Percentiles rank a stretch among this genome's conserved stretches.
Conservation (phyloP, 2,888 invertebrate species). For the Eilema sororculum region DNA sequence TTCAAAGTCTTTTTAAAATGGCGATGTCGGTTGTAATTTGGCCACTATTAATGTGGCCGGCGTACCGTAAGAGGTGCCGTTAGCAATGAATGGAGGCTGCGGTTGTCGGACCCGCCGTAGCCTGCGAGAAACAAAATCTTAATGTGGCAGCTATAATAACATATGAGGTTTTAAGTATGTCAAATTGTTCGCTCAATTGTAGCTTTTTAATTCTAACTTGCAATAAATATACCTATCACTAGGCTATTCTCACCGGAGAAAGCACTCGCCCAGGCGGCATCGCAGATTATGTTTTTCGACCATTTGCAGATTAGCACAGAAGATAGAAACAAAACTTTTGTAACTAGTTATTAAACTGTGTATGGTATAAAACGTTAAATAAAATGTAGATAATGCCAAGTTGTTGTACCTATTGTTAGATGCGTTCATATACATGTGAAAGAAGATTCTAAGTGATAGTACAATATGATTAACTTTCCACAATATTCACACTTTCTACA, state of each 20-base stretch:
- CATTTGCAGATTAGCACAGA: not conserved
- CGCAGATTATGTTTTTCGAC: not conserved
- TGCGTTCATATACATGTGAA: not conserved
- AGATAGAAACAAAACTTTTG: not conserved
- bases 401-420: too few relatives aligned
- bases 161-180: constrained; percentile 11
- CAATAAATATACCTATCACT: not conserved
- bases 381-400: too few relatives aligned
- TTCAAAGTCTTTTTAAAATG: constrained; percentile 14
- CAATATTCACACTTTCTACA: not conserved
- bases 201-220: constrained; percentile 1
- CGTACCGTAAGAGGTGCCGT: constrained; percentile 56
- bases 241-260: not conserved
- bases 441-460: not conserved
- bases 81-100: constrained; percentile 47
- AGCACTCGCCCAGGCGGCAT: not conserved
- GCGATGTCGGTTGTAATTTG: constrained; percentile 47
- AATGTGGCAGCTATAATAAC: constrained; percentile 19
- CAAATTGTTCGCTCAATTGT: constrained; percentile 3
- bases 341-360: not conserved
- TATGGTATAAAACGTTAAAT: not conserved
- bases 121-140: not conserved
- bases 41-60: constrained; percentile 60
- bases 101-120: constrained; percentile 41
- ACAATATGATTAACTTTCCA: not conserved